These are phyloP conservation scores for Porites evermanni DNA, from an alignment of 92 coral and sea anemone species.

Conservation along the genomic window DNA sequence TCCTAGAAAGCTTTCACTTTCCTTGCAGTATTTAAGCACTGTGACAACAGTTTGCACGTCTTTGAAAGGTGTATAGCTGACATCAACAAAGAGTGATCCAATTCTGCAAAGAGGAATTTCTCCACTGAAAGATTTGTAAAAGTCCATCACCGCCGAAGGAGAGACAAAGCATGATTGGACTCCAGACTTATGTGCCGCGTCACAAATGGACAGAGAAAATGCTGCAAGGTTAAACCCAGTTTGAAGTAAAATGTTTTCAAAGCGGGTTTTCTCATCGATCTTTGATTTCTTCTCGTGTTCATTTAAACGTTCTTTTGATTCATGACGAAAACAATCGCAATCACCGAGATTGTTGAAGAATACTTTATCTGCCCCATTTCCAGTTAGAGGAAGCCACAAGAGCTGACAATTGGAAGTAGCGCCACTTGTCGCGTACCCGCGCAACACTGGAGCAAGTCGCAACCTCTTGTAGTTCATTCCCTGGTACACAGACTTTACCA, in stretches of 20 bases:
- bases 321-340: background rate
- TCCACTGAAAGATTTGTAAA: slow-evolving; percentile 49
- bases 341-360: slow-evolving; percentile 53
- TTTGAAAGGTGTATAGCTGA: slow-evolving; percentile 50
- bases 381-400: slow-evolving; percentile 75
- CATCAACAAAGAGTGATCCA: slow-evolving; percentile 28
- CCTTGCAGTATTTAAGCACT: slow-evolving; percentile 75
- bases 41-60: background rate
- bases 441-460: slow-evolving; percentile 72
- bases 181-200: slow-evolving; percentile 19
- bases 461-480: slow-evolving; percentile 35
- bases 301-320: background rate
- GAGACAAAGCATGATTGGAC: slow-evolving; percentile 29
- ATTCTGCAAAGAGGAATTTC: slow-evolving; percentile 45
- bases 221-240: slow-evolving; percentile 67
- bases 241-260: slow-evolving; percentile 45
- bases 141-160: slow-evolving; percentile 47
- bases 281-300: background rate
- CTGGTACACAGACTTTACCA: slow-evolving; percentile 74
- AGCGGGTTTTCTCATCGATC: background rate
- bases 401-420: background rate
- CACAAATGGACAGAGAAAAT: slow-evolving; percentile 46
- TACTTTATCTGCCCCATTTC: slow-evolving; percentile 53
- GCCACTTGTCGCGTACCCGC: background rate
- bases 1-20: slow-evolving; percentile 43